Evolutionary conservation across 1,140 invertebrate genomes (phyloP), one percentile per base, ranked within the genome.

Genomic region (Ips typographus): DNA sequence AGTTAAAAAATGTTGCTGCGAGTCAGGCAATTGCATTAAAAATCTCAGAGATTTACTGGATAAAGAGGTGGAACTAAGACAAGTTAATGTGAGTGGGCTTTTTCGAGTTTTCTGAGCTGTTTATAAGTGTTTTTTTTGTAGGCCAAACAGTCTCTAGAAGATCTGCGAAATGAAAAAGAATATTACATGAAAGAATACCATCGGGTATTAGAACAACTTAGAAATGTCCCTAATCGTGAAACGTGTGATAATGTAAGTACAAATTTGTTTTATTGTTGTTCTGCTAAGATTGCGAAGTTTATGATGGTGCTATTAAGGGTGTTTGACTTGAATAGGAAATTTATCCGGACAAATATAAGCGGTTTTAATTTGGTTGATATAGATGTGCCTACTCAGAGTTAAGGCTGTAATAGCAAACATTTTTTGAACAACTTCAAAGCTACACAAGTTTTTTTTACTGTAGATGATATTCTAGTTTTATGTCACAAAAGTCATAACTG

Each of bases 161-260:
- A 64, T 60, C 62, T 77, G 41, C 72, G 61, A 52, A 59, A 74
- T n/a, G 85, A 85, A 75, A 80, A 81, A 49, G 82, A 86, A 71
- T 82, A 82, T 75, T 85, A 83, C 52, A 82, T 78, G 77, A 79
- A 80, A 40, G 83, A 86, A 74, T 85, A 81, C 69, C 78, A 78
- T 2, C 81, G 78, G 65, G 72, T 81, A 6, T 78, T 80, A 60
- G 81, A 83, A 61, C 78, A 82, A 44, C 74, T 76, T n/a, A 77
- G 71, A 56, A 81, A 80, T 69, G 62, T 73, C 42, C 71, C 73
- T 2, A 70, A 37, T 8, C 39, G 61, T 61, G 65, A 72, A 36
- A 67, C 59, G 49, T 55, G 67, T 38, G 77, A 83, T 65, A 78
- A 77, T 52, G 83, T 83, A 80, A 79, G 76, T 57, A 22, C 22